Base-by-base conservation (phyloP, 2,888 invertebrate species). In the Stenolophus ochropezus region DNA sequence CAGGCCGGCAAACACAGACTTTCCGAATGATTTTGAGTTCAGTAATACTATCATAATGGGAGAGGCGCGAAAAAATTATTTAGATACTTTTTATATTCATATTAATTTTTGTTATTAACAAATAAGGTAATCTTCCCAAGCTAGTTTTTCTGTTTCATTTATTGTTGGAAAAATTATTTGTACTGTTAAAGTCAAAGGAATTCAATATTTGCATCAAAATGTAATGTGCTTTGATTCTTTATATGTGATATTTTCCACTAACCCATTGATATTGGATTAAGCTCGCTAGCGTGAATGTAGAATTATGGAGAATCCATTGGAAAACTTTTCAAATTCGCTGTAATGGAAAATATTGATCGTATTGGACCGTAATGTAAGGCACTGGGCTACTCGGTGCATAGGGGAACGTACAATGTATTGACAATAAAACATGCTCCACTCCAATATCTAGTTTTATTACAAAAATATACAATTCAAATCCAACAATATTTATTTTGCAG, bases 281-380 rank as follows among this genome's bases (percentile, higher is more conserved):
- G 18, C 25, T 75, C 11, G 33, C 8, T 42, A 11, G 11, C 11
- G 33, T 11, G 33, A 42, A 42, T 42, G 4, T 42, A 42, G 33
- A 42, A 42, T 42, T 42, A 42, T 8, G 33, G 33, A 42, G 33
- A 42, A 42, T 42, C 11, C 33, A 42, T 42, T 42, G 33, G 33
- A 6, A 42, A 42, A 42, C 33, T 42, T 42, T 77, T 77, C 21
- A 21, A 21, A 47, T 49, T 4, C 47, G 49, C 65, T 65, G 77
- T 14, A 77, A 77, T 61, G 42, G 61, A 77, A 77, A 61, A 47
- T 77, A 77, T 77, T 77, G 77, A 77, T 77, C 65, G 53, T 14
- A 77, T 77, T 61, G 77, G 65, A 8, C 16, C 14, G 49, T 18
- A 61, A 33, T 77, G 23, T 61, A 49, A 77, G 77, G 77, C 77